phyloP scores from a whole-genome alignment of 2,888 invertebrate species.

The Agrilus cyanescens region DNA sequence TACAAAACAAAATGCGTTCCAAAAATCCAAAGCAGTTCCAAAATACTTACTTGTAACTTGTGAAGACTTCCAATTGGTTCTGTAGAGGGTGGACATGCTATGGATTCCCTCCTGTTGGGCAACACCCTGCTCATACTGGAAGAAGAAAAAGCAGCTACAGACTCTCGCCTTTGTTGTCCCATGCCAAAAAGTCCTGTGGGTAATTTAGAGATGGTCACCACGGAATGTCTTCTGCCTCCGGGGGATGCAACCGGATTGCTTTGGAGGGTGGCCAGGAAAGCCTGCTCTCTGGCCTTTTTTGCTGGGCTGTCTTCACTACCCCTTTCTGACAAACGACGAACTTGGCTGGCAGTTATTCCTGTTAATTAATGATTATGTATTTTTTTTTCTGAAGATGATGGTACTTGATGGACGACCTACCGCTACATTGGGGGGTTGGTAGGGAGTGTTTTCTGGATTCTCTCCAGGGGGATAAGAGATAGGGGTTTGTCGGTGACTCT shows the following conservation, averaged over 20 bases:
- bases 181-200: conserved; percentile 67
- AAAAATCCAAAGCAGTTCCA: too few relatives aligned
- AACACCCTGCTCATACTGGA: conserved; percentile 33
- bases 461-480: conserved; percentile 70
- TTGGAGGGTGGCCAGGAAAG: conserved; percentile 71
- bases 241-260: conserved; percentile 59
- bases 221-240: conserved; percentile 72
- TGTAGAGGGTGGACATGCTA: conserved; percentile 57
- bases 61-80: conserved; percentile 66
- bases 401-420: too few relatives aligned
- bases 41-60: conserved; percentile 73
- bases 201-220: conserved; percentile 75
- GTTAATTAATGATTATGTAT: too few relatives aligned
- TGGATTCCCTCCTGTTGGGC: conserved; percentile 31
- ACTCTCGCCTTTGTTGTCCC: conserved; percentile 54
- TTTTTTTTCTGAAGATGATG: too few relatives aligned
- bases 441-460: conserved; percentile 71
- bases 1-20: conserved; percentile 32
- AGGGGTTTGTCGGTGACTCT: conserved; percentile 70
- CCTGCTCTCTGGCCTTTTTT: conserved; percentile 66
- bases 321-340: conserved; percentile 68
- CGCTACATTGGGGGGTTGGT: conserved; percentile 74
- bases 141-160: conserved; percentile 65
- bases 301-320: conserved; percentile 62
- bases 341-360: conserved; percentile 75